phyloP scores from a whole-genome alignment of 2,797 vertebrate genomes.

The Crotalus adamanteus region DNA sequence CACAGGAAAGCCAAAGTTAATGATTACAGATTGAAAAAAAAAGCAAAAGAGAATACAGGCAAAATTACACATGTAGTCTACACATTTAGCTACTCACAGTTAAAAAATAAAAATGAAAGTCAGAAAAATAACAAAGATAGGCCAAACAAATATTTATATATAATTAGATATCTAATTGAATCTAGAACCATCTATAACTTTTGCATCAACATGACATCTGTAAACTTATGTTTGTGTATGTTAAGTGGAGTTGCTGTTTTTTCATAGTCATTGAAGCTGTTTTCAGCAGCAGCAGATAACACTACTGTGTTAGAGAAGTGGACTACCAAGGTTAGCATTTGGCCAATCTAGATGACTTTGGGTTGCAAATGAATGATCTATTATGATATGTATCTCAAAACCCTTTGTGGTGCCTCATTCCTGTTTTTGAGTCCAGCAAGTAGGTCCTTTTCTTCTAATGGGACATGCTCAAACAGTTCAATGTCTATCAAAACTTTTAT shows the following conservation, averaged over 20 bases:
- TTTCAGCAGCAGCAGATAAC: neutral
- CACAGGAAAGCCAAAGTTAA: constrained; percentile 1
- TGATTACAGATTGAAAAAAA: neutral
- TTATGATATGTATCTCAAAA: neutral
- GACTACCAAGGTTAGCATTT: neutral
- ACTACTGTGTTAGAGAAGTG: neutral
- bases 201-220: neutral
- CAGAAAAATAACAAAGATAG: neutral
- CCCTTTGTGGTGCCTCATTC: neutral
- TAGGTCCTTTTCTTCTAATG: neutral
- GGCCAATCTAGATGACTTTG: neutral
- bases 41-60: neutral
- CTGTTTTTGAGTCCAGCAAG: neutral
- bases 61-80: neutral
- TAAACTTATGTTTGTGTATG: neutral
- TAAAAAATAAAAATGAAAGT: neutral
- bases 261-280: neutral
- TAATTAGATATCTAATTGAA: neutral
- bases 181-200: neutral
- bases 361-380: neutral
- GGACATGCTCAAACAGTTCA: neutral
- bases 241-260: neutral
- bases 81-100: neutral
- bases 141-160: neutral
- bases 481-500: neutral